Evolutionary conservation across 2,113 vertebrate genomes (phyloP).

Genomic region (Spea bombifrons): DNA sequence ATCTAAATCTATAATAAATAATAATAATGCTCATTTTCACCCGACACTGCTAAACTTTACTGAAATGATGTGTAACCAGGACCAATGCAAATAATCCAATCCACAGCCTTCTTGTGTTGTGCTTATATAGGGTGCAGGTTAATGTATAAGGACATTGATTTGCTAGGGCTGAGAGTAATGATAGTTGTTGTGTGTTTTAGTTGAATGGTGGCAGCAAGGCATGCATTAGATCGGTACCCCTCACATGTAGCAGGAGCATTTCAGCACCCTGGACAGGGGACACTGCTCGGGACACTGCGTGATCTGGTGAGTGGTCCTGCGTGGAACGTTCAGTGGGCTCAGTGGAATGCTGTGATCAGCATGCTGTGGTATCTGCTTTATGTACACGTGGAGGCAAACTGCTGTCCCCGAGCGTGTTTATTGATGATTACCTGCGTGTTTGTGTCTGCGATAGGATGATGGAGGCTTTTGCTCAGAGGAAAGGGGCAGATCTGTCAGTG

Average conservation of each 20-base stretch:
- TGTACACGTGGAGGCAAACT: constrained; percentile 3
- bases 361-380: constrained; percentile 17
- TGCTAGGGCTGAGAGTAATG: too few species aligned
- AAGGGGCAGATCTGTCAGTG: constrained; percentile 31
- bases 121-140: not conserved
- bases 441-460: constrained; percentile 31
- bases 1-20: too few species aligned
- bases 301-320: too few species aligned
- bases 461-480: constrained; percentile 9
- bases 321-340: too few species aligned
- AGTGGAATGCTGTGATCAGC: not conserved
- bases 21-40: too few species aligned
- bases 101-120: not conserved
- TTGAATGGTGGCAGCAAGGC: not conserved
- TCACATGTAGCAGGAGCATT: not conserved
- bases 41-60: too few species aligned
- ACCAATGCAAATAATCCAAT: not conserved
- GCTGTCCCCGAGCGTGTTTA: not conserved
- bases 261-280: constrained; percentile 36
- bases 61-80: not conserved
- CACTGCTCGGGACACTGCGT: not conserved
- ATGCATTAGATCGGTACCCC: not conserved
- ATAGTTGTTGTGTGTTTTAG: not conserved
- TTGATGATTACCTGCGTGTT: constrained; percentile 14
- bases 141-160: too few species aligned